Base-by-base conservation (phyloP, 2,113 vertebrate species). In the Hippocampus mohnikei region DNA sequence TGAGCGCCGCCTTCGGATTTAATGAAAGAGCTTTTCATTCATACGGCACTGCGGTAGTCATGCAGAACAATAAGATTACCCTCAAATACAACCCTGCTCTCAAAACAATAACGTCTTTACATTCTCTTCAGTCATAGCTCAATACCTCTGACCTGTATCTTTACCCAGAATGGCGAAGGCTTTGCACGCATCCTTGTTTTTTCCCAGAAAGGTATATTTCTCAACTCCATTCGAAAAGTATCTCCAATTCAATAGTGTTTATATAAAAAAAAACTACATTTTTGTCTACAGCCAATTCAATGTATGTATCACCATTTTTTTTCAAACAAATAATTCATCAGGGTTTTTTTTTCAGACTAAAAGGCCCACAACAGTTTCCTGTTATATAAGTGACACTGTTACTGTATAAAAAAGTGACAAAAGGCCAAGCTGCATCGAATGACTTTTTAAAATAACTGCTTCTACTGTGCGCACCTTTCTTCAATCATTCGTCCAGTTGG, bases 51-150 rank as follows among this genome's bases (percentile, higher is more conserved):
- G 66, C 80, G 83, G 82, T 78, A 82, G 81, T 67, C 80, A 83
- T 80, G 83, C 84, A 79, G 63, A 58, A 68, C 79, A 82, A 86
- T 77, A 23, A 44, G 46, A 87, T 88, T 89, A 88, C 74, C 75
- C 73, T 10, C 18, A 63, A 69, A 86, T 23, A 55, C 8, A 23
- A 55, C 1, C 10, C 3, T 55, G 52, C n/a, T 55, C n/a, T 55
- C 9, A n/a, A 81, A 76, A 78, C 72, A 80, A 77, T 76, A 77
- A 70, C 70, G 68, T 70, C 40, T 66, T 80, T 68, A 65, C 81
- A 80, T 73, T 69, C 69, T 80, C 70, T 76, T 73, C 37, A 62
- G 59, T 23, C 46, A 67, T 70, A 40, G 1, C 66, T 64, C 23
- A 69, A 69, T 69, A 65, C 52, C n/a, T 65, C 40, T 77, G 33